Evolutionary conservation across 2,888 invertebrate species (phyloP), one percentile per base, ranked within the genome.

Genomic region (Drosophila villosipedis): DNA sequence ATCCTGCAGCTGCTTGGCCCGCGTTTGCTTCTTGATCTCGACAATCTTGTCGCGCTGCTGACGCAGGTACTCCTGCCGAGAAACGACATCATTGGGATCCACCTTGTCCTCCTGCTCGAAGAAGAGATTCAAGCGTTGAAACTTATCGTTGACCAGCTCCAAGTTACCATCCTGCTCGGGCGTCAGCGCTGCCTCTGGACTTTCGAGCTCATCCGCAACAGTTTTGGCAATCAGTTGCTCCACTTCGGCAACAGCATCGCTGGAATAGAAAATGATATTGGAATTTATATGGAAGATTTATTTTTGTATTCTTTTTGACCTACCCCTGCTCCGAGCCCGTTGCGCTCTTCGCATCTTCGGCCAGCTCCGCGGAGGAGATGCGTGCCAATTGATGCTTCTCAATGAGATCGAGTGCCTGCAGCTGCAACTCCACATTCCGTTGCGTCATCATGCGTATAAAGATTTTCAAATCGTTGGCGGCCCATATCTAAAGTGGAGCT

Each of bases 401-500:
- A 63, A 98, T 96, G 85, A 97, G 94, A 93, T 97, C 97, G 80
- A 98, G 93, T 0, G 97, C 97, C 94, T 98, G 96, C 73, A 98
- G 94, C 92, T 98, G 98, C 41, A 98, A 94, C 91, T 98, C 98
- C 31, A 98, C 95, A 93, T 98, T 98, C 89, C 97, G 96, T 92
- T 98, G 97, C 10, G 96, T 96, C 98, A 98, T 98, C 96, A 98
- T 97, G 75, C 96, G 95, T 68, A 96, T 96, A 92, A 98, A 98
- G 93, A 98, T 96, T 78, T 96, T 95, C 86, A 96, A 97, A 93
- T 98, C 98, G 91, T 98, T 98, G 0, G 98, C 98, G 0, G 98
- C 98, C 97, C 98, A 97, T 71, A 98, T 97, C 94, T 93, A 55
- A 9, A 55, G 50, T 28, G 1, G 6, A 5, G 31, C 47, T 3